These are phyloP conservation scores for Mythimna impura DNA, from an alignment of 2,888 invertebrate genomes.

Conservation along the genomic window DNA sequence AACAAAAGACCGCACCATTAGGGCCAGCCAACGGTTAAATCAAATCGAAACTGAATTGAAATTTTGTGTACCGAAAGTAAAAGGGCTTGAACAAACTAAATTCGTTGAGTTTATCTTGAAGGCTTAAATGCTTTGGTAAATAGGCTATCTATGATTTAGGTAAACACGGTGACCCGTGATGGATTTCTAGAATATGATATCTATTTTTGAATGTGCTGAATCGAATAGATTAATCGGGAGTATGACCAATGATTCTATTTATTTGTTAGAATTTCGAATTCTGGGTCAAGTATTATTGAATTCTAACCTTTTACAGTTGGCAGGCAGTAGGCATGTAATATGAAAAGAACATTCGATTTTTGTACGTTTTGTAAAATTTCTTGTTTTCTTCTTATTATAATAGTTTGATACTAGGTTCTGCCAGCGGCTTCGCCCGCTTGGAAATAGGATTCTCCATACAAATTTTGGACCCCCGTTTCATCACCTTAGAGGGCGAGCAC, in stretches of 20 bases:
- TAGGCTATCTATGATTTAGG: constrained; percentile 5
- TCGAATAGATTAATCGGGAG: constrained; percentile 2
- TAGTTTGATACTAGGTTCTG: no score
- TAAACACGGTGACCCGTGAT: background rate
- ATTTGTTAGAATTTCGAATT: background rate
- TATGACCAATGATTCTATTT: background rate
- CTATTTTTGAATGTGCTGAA: constrained; percentile 6
- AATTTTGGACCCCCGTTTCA: no score
- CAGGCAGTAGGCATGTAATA: background rate
- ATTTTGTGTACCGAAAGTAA: constrained; percentile 21
- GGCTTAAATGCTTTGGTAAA: background rate
- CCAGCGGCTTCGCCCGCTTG: no score
- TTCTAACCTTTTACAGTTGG: background rate
- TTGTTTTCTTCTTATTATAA: background rate
- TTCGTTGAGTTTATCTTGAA: constrained; percentile 21
- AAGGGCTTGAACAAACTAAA: constrained; percentile 21
- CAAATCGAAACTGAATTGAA: constrained; percentile 12
- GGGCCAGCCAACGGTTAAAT: constrained; percentile 10
- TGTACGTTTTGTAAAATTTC: background rate
- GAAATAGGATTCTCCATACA: no score
- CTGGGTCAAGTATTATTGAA: constrained; percentile 4
- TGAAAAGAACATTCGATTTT: background rate
- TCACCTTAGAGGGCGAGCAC: no score
- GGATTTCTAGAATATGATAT: constrained; percentile 3
- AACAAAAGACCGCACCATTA: constrained; percentile 25